Base-by-base conservation (phyloP, 2,888 invertebrate genomes). In the Heliconius erato region DNA sequence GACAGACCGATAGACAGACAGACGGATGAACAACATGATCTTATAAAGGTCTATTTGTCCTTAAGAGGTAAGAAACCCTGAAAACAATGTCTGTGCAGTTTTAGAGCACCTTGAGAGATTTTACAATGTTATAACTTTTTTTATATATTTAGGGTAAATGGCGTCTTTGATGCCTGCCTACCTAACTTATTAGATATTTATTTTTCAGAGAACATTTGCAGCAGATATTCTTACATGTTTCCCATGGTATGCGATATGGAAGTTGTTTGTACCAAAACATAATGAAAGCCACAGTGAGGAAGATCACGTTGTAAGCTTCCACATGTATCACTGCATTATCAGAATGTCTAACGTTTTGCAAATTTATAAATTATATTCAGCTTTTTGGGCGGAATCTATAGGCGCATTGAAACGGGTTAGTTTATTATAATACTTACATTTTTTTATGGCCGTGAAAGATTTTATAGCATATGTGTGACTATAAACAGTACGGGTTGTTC, bases 141-240 rank as follows among this genome's bases (percentile, higher is more conserved):
- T 11, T 1, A 40, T 40, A 40, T 40, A 40, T 40, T 40, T 40
- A 40, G 40, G 11, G 40, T 40, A 40, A 11, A 11, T 40, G 40
- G 40, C 40, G 19, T 3, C 32, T 32, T 32, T 3, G 40, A 40
- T 11, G 40, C 40, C 40, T 9, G 35, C 35, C 35, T 35, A 5
- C 9, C 35, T 35, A 35, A 1, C 7, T 19, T 54, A 54, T 54
- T 23, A 63, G 11, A n/a, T n/a, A 12, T 63, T 63, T n/a, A n/a
- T 63, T 68, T 54, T 92, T 77, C 88, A 96, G 93, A 92, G 95
- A 12, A 89, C 93, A 68, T 96, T 96, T 84, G 71, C 91, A 28
- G 79, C 95, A 14, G 96, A 96, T 86, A 89, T 96, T 2, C 35
- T 96, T 3, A 92, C 94, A 14, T 94, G 94, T 85, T 94, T 96